Base-by-base conservation (phyloP, 2,113 vertebrate genomes). In the Solenodon paradoxus region DNA sequence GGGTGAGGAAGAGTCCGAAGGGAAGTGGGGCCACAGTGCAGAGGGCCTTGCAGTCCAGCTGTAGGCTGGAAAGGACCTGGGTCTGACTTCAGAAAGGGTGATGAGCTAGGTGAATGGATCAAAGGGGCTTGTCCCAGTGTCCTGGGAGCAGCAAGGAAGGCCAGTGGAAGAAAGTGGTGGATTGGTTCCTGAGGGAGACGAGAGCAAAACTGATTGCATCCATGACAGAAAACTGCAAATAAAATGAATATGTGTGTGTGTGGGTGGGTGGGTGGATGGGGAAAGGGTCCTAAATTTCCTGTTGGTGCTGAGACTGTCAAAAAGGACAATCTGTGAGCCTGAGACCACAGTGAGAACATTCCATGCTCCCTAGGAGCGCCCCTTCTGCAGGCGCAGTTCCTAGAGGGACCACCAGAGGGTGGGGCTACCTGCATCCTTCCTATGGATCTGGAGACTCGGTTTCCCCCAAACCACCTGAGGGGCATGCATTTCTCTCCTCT, bases 321-420 rank as follows among this genome's bases (percentile, higher is more conserved):
- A 9, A 3, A 24, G 42, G 59, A 13, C 71, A 7, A 32, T 20
- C 45, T 11, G 2, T 13, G 57, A 72, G 72, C 12, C 22, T 8
- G 30, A 38, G 51, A 20, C 53, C 17, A 15, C 38, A 0, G 1
- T 0, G 26, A 45, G 69, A 28, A 3, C 12, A 0, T 13, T 20
- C 20, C 8, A 0, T 0, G 24, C 12, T 28, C 7, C 35, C 64
- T 66, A 8, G 2, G 1, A 49, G 40, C 11, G n/a, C n/a, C 3
- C 0, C 1, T 17, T 3, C 24, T 17, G 82, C 35, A 71, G 55
- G 7, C 82, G 89, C n/a, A 83, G 64, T 91, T 96, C 78, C 53
- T n/a, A 2, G 0, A 0, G 0, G 1, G 0, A 26, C 93, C 97
- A 91, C 63, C 89, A 91, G 96, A 55, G 85, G 89, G 88, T 80